These are phyloP conservation scores for Steinernema hermaphroditum DNA, from an alignment of 2,888 invertebrate species.

Conservation along the genomic window DNA sequence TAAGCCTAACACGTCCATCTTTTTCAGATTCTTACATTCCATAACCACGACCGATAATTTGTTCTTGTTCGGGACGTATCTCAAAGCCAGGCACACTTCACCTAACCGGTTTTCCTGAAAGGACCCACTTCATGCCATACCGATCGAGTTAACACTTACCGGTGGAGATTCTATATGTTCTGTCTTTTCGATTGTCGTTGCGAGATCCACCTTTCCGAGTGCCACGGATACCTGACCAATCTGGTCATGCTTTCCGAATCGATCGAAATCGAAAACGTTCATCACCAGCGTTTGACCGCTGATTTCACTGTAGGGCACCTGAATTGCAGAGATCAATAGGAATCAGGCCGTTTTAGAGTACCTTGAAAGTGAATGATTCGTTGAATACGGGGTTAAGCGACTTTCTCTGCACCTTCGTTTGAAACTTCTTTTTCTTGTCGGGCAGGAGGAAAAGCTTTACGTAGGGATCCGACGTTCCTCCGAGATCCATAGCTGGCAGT, in stretches of 20 bases:
- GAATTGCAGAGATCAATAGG: neutral
- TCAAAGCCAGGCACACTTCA: conserved; percentile 98
- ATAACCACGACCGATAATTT: conserved; percentile 97
- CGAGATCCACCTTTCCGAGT: conserved; percentile 93
- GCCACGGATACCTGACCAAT: conserved; percentile 74
- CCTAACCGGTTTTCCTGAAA: conserved; percentile 77
- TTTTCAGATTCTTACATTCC: conserved; percentile 98
- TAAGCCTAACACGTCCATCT: conserved; percentile 98
- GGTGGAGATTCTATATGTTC: conserved; percentile 95
- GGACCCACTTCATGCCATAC: no score
- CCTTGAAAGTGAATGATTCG: conserved; percentile 97
- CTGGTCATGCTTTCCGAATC: conserved; percentile 98
- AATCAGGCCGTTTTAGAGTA: conserved; percentile 67
- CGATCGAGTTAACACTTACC: conserved; percentile 73
- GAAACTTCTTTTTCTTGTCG: conserved; percentile 99
- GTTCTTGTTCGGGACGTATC: conserved; percentile 98
- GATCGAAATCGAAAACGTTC: conserved; percentile 98
- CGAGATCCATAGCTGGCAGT: conserved; percentile 95
- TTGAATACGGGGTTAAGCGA: conserved; percentile 97
- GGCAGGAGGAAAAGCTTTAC: conserved; percentile 89
- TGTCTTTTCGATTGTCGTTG: conserved; percentile 98
- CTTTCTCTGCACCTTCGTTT: conserved; percentile 90
- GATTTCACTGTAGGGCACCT: conserved; percentile 96
- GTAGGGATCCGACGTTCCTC: conserved; percentile 98
- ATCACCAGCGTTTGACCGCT: conserved; percentile 98